phyloP scores from a whole-genome alignment of 1,140 invertebrate genomes.

The Drosophila elegans region DNA sequence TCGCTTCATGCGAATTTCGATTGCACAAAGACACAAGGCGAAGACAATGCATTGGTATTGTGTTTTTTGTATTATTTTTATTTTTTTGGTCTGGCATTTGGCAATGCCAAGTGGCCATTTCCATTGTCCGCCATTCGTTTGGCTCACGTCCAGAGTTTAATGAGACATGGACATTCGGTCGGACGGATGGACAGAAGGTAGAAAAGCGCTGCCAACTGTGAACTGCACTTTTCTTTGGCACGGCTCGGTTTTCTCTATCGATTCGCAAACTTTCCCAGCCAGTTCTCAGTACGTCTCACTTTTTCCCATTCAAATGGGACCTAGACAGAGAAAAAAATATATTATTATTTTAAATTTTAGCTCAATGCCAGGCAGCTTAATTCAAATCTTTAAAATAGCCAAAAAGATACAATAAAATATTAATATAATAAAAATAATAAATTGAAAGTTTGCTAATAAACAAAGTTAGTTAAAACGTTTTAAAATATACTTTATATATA shows the following conservation, averaged over 20 bases:
- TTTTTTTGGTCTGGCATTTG: conserved; percentile 17
- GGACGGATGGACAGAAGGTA: conserved; percentile 21
- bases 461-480: no score
- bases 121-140: conserved; percentile 48
- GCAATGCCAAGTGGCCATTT: conserved; percentile 45
- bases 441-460: not conserved
- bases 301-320: conserved; percentile 36
- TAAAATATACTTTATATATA: no score
- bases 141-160: conserved; percentile 45
- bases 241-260: conserved; percentile 59
- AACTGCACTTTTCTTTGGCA: conserved; percentile 70
- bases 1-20: conserved; percentile 51
- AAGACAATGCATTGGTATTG: conserved; percentile 45
- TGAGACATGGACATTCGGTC: conserved; percentile 11
- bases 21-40: conserved; percentile 36
- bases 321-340: not conserved
- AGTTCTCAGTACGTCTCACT: conserved; percentile 42
- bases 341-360: no score
- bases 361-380: no score
- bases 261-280: conserved; percentile 42
- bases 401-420: no score
- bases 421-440: no score
- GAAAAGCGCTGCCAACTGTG: not conserved
- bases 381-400: no score
- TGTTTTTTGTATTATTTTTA: conserved; percentile 11